Evolutionary conservation across 2,888 invertebrate species (phyloP), one percentile per base, ranked within the genome.

Genomic region (Rhodophaea formosa): DNA sequence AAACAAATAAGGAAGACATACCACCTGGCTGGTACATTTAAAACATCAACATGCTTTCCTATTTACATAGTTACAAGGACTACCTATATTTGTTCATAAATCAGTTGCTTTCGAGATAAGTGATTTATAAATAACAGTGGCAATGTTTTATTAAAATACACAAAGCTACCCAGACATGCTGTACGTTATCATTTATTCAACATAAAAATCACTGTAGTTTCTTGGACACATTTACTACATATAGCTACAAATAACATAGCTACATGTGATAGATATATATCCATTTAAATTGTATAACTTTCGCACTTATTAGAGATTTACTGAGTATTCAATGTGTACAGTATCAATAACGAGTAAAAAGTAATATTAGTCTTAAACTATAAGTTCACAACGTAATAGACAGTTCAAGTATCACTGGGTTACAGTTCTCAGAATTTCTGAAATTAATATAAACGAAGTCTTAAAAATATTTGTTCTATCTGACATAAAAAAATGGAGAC

Each of bases 1-100:
- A 88, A 88, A 90, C 87, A 89, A 86, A 83, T 79, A 82, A 86
- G 89, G 90, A 89, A 91, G 89, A 90, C 89, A 70, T 82, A 86
- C 81, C 81, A 77, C 75, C 74, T 76, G 68, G 66, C 69, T 72
- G 76, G 77, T 78, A 79, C 75, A 66, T 76, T 72, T 79, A 76
- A 80, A 84, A 83, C 77, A 80, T 80, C 75, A 85, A 84, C 83
- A 80, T 81, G 73, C 74, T 74, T 74, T 68, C 71, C 74, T 88
- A 88, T 88, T 82, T 87, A 88, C 88, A 88, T 80, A 83, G 71
- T 79, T 84, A 85, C 80, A 51, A 55, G 57, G 16, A 56, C 16
- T 35, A 54, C n/a, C 63, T 64, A 68, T 64, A 43, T 53, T 53
- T 17, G 39, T 51, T 51, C 30, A 10, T 17, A 8, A 23, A 23